Base-by-base conservation (phyloP, 2,797 vertebrate species). In the Nothura maculosa region DNA sequence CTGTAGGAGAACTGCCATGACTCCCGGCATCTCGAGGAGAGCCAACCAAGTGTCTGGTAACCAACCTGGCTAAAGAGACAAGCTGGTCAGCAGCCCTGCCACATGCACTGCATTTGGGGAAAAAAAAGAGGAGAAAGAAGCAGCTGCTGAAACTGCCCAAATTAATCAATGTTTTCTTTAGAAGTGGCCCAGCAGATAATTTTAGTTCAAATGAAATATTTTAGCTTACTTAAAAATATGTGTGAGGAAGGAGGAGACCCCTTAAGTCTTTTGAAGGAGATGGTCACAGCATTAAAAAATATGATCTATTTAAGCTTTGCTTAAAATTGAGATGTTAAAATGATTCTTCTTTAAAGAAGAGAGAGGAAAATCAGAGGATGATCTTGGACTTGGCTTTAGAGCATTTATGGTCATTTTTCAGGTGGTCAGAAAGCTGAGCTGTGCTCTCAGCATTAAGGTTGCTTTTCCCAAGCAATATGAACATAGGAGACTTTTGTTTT, bases 401-500 rank as follows among this genome's bases (percentile, higher is more conserved):
- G 24, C 19, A 45, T 47, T 20, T 57, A 32, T 6, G 2, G 14
- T 0, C 52, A 5, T 45, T 12, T 38, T 22, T 50, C 38, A 36
- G 9, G 9, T 36, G 32, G 4, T 62, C 20, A 72, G 14, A 19
- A 91, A 74, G 42, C 4, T 12, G 22, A 66, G 17, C 34, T 50
- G 1, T 60, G 25, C 62, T 77, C 36, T 63, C 77, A 85, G 38
- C 6, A 7, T 73, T 13, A 84, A 75, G 83, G 6, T 3, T 57
- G 7, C 27, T 91, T n/a, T 64, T 17, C 8, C 8, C n/a, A 40
- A n/a, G 5, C 21, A 61, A 50, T 66, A 30, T 10, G 36, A 67
- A 40, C 0, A 0, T 22, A 24, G 67, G 40, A 45, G n/a, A 1
- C 4, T n/a, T n/a, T 30, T 4, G 18, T 32, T 24, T 47, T 50